A percentile compares a stretch with the other conserved stretches of the same genome.
Conservation (phyloP, 2,888 invertebrate species). For the Hypsopygia costalis region DNA sequence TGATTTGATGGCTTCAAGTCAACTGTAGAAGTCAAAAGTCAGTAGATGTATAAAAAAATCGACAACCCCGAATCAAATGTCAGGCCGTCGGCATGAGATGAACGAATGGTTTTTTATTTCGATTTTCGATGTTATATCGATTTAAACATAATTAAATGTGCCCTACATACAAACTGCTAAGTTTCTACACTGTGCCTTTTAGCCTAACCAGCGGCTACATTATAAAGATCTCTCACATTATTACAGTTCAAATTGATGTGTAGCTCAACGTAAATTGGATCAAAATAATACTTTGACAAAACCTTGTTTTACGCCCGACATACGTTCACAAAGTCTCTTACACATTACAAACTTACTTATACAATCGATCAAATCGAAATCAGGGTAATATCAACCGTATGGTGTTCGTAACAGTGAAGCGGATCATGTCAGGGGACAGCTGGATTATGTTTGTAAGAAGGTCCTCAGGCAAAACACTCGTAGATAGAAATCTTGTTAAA, state of each 20-base stretch:
- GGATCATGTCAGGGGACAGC: neutral
- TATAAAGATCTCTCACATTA: slow-evolving; percentile 6
- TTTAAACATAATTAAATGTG: no score
- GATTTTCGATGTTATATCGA: no score
- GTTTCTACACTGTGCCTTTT: slow-evolving; percentile 7
- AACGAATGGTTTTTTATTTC: no score
- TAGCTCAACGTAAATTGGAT: slow-evolving; percentile 40
- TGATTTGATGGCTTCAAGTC: no score
- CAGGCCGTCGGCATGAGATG: no score
- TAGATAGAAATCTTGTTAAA: slow-evolving; percentile 76
- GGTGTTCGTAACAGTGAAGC: neutral
- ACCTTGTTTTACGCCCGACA: slow-evolving; percentile 73
- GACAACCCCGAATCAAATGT: no score
- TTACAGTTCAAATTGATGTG: neutral
- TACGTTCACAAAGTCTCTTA: slow-evolving; percentile 68
- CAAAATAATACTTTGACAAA: slow-evolving; percentile 68
- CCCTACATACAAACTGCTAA: neutral
- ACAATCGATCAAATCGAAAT: neutral
- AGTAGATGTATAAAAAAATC: no score
- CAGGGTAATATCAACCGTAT: slow-evolving; percentile 23
- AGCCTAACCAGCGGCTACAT: slow-evolving; percentile 18
- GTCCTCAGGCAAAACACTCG: slow-evolving; percentile 68
- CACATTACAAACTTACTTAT: slow-evolving; percentile 33
- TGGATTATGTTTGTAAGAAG: slow-evolving; percentile 29
- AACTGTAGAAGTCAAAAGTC: no score